Percentiles rank a stretch among this genome's conserved stretches.
Conservation (phyloP, 1,140 invertebrate genomes). For the Bombus waltoni region DNA sequence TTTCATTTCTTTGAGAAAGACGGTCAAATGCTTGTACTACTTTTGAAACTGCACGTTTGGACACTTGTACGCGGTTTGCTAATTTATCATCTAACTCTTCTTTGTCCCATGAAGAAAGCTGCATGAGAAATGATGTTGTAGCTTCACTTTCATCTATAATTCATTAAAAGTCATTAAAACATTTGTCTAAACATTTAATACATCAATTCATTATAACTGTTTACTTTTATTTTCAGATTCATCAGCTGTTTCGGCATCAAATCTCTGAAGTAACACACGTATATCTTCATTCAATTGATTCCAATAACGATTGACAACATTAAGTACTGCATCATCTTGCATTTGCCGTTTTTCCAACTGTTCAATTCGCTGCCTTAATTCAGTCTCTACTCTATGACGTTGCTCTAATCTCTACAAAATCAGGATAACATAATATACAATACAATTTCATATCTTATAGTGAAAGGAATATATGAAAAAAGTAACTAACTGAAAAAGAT, state of each 20-base stretch:
- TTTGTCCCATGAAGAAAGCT: conserved; percentile 99
- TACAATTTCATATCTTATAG: conserved; percentile 1
- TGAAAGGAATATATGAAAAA: neutral
- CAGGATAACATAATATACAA: conserved; percentile 13
- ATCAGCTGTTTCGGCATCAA: conserved; percentile 98
- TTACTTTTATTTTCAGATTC: conserved; percentile 97
- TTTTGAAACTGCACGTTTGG: conserved; percentile 96
- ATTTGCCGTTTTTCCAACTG: conserved; percentile 98
- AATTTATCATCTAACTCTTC: conserved; percentile 98
- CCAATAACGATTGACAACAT: conserved; percentile 99
- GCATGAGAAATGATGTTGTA: conserved; percentile 97
- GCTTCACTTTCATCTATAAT: conserved; percentile 96
- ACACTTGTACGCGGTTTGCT: conserved; percentile 96
- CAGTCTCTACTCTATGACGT: conserved; percentile 93
- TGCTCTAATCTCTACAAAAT: conserved; percentile 91
- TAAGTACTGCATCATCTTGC: conserved; percentile 98
- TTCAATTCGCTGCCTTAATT: conserved; percentile 95
- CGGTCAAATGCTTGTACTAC: conserved; percentile 98
- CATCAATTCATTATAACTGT: conserved; percentile 24
- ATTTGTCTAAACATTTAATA: neutral
- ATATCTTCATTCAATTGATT: conserved; percentile 99
- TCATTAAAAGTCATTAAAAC: neutral
- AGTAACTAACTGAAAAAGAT: neutral
- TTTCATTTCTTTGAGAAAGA: conserved; percentile 95
- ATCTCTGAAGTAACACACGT: conserved; percentile 94